Evolutionary conservation across 2,113 vertebrate species (phyloP).

Genomic region (Zosterops lateralis): DNA sequence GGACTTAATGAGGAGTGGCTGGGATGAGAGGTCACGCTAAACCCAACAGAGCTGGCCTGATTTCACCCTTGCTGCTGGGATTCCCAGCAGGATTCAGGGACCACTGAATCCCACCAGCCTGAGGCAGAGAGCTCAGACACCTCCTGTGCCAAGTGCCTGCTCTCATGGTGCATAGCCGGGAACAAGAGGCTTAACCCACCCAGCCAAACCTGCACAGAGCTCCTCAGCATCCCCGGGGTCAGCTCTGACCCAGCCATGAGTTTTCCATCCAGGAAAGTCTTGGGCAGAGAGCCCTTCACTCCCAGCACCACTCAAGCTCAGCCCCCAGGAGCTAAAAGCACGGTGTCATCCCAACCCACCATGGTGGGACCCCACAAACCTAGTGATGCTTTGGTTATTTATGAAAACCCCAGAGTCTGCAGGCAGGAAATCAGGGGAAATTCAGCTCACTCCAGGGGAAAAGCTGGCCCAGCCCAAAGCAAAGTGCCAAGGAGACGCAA

Average conservation of each 20-base stretch:
- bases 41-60: fast-evolving
- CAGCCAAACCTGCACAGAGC: background rate
- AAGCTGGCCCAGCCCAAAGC: background rate
- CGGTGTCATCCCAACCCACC: background rate
- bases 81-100: background rate
- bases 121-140: background rate
- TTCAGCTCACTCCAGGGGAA: background rate
- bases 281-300: fast-evolving
- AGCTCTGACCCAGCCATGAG: background rate
- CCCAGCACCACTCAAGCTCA: background rate
- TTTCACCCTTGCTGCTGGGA: background rate
- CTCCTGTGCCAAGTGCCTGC: fast-evolving
- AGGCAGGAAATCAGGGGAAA: background rate
- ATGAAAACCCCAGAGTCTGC: background rate
- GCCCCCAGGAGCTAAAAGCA: fast-evolving
- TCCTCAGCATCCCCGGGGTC: background rate
- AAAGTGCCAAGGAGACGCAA: fast-evolving
- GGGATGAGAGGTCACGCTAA: background rate
- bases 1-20: background rate
- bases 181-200: background rate
- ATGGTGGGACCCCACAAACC: background rate
- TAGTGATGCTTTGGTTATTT: background rate
- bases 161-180: fast-evolving
- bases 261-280: background rate
- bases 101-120: fast-evolving